Base-by-base conservation (phyloP, 2,888 invertebrate genomes). In the Drosophila ezoana region DNA sequence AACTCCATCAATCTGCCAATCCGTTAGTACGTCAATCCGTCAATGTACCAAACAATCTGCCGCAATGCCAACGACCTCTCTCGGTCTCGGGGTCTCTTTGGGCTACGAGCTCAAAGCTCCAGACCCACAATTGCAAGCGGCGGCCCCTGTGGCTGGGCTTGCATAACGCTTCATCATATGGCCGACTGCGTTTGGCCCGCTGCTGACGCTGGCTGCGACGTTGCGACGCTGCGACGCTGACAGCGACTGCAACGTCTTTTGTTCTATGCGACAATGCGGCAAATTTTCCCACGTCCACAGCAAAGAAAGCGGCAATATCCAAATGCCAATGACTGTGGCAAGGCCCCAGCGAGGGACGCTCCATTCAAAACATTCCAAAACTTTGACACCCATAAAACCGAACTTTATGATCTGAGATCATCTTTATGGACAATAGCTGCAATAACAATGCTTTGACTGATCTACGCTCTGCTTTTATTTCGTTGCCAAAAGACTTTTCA, bases 241-340 rank as follows among this genome's bases (percentile, higher is more conserved):
- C 44, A 5, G 47, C 51, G 45, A 56, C 60, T 53, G 63, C 58
- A 40, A 53, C 54, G 51, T 47, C 76, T 79, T 72, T 76, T 77
- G 85, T 84, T 81, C 80, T 81, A 84, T 73, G 81, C 72, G 75
- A 82, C 81, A 81, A 83, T 63, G 54, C 52, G 43, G 53, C 64
- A 68, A 79, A 72, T 52, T 72, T 82, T 82, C 81, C 81, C 81
- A 82, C 81, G 80, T 81, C 64, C 51, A 38, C 51, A 38, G 52
- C 41, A 44, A 63, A 58, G 62, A 68, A 71, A 69, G 69, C 67
- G n/a, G 51, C 63, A 9, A 54, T 20, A 43, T 57, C 37, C 33
- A 43, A 59, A 37, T 11, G 53, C 9, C 40, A 56, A 62, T 61
- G 57, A 44, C 40, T 53, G 13, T 60, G 60, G 44, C 43, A 33